Conservation (phyloP, 2,888 invertebrate genomes). For the Brenthis ino region DNA sequence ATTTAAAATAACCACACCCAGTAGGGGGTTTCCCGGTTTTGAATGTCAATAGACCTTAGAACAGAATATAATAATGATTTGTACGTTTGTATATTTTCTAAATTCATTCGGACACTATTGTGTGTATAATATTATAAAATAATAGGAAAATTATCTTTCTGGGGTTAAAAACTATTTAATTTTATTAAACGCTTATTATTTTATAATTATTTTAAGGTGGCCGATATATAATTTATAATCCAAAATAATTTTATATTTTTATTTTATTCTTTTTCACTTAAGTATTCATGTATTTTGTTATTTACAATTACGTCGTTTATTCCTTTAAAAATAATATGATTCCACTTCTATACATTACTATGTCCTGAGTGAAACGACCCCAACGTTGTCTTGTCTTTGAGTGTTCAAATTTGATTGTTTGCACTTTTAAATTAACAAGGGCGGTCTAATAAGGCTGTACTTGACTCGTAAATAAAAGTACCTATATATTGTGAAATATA, state of each 20-base stretch:
- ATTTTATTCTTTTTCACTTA: neutral
- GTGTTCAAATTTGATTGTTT: slow-evolving; percentile 46
- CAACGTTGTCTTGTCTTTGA: slow-evolving; percentile 47
- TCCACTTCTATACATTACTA: slow-evolving; percentile 29
- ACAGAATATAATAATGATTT: neutral
- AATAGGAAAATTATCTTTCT: too few relatives aligned
- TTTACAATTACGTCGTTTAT: too few relatives aligned
- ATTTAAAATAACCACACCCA: slow-evolving; percentile 47
- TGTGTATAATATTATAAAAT: too few relatives aligned
- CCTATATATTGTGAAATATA: neutral
- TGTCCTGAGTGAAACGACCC: slow-evolving; percentile 31
- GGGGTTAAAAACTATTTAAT: too few relatives aligned
- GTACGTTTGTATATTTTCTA: too few relatives aligned
- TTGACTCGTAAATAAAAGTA: slow-evolving; percentile 19
- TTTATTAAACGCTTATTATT: slow-evolving; percentile 1
- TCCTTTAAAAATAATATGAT: neutral
- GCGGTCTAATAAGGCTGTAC: slow-evolving; percentile 34
- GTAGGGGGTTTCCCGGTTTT: slow-evolving; percentile 37
- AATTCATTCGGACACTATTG: neutral
- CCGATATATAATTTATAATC: too few relatives aligned
- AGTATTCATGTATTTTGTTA: too few relatives aligned
- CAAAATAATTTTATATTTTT: neutral
- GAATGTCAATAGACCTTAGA: slow-evolving; percentile 28
- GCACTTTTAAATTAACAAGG: slow-evolving; percentile 45
- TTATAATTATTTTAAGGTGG: neutral